Conservation (phyloP, 2,888 invertebrate species). For the Athripsodes cinereus region DNA sequence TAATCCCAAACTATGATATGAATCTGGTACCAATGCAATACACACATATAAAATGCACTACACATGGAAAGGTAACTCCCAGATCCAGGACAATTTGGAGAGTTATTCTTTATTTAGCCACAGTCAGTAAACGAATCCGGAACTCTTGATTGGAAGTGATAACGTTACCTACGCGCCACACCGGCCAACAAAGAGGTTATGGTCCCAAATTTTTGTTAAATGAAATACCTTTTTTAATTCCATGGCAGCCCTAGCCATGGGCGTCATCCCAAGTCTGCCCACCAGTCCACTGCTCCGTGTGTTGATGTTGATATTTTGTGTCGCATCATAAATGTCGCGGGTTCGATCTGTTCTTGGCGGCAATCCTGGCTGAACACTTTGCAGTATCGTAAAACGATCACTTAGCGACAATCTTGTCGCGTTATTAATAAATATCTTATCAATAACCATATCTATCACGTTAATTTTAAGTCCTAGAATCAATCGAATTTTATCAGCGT, state of each 20-base stretch:
- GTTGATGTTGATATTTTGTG: neutral
- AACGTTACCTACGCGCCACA: no score
- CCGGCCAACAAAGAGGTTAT: no score
- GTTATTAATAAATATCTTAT: conserved; percentile 42
- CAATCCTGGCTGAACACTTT: conserved; percentile 27
- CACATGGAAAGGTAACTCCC: no score
- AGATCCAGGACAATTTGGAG: no score
- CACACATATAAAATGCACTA: no score
- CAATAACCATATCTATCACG: conserved; percentile 36
- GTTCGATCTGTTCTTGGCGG: conserved; percentile 12
- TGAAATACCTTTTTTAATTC: conserved; percentile 19
- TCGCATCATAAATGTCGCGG: neutral
- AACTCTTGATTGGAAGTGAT: no score
- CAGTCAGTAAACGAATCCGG: no score
- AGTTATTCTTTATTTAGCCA: no score
- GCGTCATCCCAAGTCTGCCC: conserved; percentile 21
- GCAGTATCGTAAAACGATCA: conserved; percentile 40
- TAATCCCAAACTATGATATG: no score
- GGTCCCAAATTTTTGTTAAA: neutral
- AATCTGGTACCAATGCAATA: no score
- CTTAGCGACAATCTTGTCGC: conserved; percentile 44
- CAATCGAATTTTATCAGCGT: no score
- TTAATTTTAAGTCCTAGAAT: no score
- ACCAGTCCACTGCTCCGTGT: conserved; percentile 11
- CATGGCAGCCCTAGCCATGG: conserved; percentile 22